Base-by-base conservation (phyloP, 2,113 vertebrate genomes). In the Heterocephalus glaber region DNA sequence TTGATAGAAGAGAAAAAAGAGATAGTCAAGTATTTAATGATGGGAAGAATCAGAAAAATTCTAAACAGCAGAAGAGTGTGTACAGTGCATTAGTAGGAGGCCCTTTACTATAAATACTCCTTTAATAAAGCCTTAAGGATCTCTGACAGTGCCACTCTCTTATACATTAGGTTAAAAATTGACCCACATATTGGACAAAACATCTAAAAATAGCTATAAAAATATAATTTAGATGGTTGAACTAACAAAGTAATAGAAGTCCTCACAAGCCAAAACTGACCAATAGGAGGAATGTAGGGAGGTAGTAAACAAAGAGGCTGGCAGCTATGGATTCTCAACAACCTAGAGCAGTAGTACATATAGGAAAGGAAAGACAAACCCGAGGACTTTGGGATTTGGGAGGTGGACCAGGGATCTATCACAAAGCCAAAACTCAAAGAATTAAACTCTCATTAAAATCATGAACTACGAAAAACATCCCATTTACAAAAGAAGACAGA, bases 51-150 rank as follows among this genome's bases (percentile, higher is more conserved):
- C 52, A 90, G 80, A 63, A 87, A 92, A 94, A 54, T 60, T 82
- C 76, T 93, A 52, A 86, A 82, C 82, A 68, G 26, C 66, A 90
- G 74, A 92, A 94, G 89, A 68, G 82, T 14, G 14, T 85, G 44
- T 47, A 76, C 24, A 77, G 52, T 41, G 89, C 2, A 24, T 33
- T 13, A 72, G 38, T 6, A 84, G 79, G 82, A 60, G 22, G 44
- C 22, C 17, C 13, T 60, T 70, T 72, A 63, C 33, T 70, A 52
- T 9, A 82, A 56, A 58, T 44, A 47, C 22, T 89, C 35, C 35
- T 52, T 5, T 35, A n/a, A n/a, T n/a, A n/a, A 83, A 41, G 22
- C 10, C 7, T 70, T 44, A 44, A 68, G 8, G 24, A 83, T 24
- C 30, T 38, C 82, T 91, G 66, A 72, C 7, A 94, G 72, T 19